Percentiles rank a stretch among this genome's conserved stretches.
Evolutionary conservation across 2,888 invertebrate species (phyloP).

Genomic region (Scaptomyza flava): DNA sequence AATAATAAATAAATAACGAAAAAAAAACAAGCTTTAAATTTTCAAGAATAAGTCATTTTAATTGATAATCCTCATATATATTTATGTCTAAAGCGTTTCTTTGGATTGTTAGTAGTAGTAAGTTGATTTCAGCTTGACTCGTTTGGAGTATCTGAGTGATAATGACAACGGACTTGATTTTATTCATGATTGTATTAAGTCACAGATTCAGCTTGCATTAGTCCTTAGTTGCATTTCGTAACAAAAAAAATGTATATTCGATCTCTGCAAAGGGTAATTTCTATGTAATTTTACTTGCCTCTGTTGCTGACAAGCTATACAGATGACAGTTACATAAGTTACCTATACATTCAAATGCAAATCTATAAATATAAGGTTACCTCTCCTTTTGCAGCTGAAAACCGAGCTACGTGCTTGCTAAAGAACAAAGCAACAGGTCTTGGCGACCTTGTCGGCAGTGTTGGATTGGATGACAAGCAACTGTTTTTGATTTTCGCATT

Average conservation of each 20-base stretch:
- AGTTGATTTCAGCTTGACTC: background rate
- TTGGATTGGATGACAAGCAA: constrained; percentile 4
- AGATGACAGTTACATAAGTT: constrained; percentile 23
- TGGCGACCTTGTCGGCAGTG: background rate
- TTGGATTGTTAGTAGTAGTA: background rate
- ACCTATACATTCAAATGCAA: background rate
- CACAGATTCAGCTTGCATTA: too few relatives aligned
- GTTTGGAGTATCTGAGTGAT: background rate
- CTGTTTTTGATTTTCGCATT: constrained; percentile 27
- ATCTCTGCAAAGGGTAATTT: constrained; percentile 3
- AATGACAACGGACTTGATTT: constrained; percentile 5
- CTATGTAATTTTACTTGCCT: background rate
- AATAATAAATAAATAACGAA: too few relatives aligned
- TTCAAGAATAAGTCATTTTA: too few relatives aligned
- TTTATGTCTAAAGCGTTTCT: too few relatives aligned
- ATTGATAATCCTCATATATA: too few relatives aligned
- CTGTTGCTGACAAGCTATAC: constrained; percentile 33
- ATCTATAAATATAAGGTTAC: constrained; percentile 19
- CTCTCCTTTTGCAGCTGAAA: constrained; percentile 11
- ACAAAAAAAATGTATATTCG: too few relatives aligned
- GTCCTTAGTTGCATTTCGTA: constrained; percentile 5
- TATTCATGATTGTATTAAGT: constrained; percentile 3
- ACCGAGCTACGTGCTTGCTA: background rate
- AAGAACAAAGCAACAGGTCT: constrained; percentile 18
- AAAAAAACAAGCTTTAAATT: too few relatives aligned